Evolutionary conservation across 2,888 invertebrate genomes (phyloP).

Genomic region (Allygus modestus): DNA sequence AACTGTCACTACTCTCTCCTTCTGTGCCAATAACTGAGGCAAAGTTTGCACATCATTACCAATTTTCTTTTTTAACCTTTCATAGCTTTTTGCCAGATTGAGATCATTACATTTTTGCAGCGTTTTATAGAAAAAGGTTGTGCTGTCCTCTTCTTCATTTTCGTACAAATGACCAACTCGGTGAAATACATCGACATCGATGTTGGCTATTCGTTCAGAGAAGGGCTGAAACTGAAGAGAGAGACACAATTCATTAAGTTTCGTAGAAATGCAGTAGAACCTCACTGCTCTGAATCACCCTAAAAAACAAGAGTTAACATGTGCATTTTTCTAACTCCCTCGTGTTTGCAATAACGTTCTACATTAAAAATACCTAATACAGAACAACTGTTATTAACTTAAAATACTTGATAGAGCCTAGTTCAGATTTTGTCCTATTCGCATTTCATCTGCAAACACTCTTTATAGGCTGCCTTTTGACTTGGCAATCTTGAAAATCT

Average conservation of each 20-base stretch:
- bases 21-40: conserved; percentile 89
- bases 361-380: too few species aligned
- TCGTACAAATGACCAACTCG: conserved; percentile 88
- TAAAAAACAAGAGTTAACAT: too few species aligned
- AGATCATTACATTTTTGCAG: conserved; percentile 93
- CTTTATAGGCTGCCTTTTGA: too few species aligned
- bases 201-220: conserved; percentile 89
- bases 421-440: too few species aligned
- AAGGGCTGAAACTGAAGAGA: conserved; percentile 88
- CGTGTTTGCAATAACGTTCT: too few species aligned
- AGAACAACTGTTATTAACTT: too few species aligned
- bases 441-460: too few species aligned
- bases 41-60: conserved; percentile 86
- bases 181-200: conserved; percentile 93
- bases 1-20: conserved; percentile 85
- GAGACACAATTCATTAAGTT: neutral
- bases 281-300: too few species aligned
- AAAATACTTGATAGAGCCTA: too few species aligned
- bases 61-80: conserved; percentile 86
- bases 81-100: conserved; percentile 90
- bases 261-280: too few species aligned
- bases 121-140: conserved; percentile 89
- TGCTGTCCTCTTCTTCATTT: conserved; percentile 79
- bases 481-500: too few species aligned
- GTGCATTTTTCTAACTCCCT: too few species aligned